Evolutionary conservation across 2,113 vertebrate genomes (phyloP), one percentile per base, ranked within the genome.

Genomic region (Candoia aspera): DNA sequence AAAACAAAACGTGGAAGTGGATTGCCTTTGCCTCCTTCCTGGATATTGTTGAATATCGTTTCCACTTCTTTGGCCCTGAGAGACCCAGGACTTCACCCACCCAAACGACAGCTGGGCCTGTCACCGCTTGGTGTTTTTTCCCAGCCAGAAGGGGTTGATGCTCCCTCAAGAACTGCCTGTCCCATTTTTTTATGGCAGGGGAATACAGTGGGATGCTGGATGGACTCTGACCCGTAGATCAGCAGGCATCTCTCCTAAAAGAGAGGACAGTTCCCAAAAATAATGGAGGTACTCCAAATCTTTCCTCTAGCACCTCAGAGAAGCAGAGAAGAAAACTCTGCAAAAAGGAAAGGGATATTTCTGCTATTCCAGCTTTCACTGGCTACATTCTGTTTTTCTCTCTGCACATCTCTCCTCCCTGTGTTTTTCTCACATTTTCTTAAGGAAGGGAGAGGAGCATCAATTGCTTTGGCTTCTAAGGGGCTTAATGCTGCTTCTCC

Each of bases 401-500:
- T 68, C 8, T 62, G 23, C 26, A 46, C 58, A 42, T 88, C 33
- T 29, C 24, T 4, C n/a, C 29, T 46, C 12, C 4, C 13, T 2
- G 15, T 8, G 0, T 23, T n/a, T 33, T 46, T n/a, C 26, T n/a
- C 21, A 6, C 1, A 1, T 21, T 49, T 91, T 19, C 42, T 86
- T 6, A 10, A 17, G 84, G 54, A 15, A 17, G 33, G 33, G 23
- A 8, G 33, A 26, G 6, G 11, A 33, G 57, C 83, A 8, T 2
- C 17, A 23, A 8, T 0, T 0, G 49, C 10, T 55, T n/a, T 88
- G 53, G 17, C 37, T 84, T 42, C 84, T 88, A 46, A 87, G 93
- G 55, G 92, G 60, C 29, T 83, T 12, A 29, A 84, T 3, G 49
- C 84, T 91, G 90, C 55, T 96, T 87, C 88, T 89, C 93, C 24